Conservation (phyloP, 2,888 invertebrate genomes). For the Danaus chrysippus region DNA sequence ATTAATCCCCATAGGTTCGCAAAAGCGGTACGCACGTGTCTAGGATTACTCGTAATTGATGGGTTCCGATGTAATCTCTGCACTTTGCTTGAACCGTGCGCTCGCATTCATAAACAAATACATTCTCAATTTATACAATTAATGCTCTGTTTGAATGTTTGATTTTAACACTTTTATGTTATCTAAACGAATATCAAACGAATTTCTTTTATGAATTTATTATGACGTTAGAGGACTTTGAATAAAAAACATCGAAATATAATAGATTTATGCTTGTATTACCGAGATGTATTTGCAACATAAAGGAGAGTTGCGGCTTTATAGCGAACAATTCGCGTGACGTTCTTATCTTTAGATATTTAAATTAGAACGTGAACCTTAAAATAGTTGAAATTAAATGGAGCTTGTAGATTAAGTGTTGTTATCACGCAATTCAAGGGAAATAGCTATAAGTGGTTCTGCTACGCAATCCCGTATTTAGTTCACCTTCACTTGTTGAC, state of each 20-base stretch:
- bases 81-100: conserved; percentile 53
- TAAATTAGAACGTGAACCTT: conserved; percentile 49
- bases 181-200: background rate
- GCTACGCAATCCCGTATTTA: conserved; percentile 60
- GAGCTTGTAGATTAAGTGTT: conserved; percentile 73
- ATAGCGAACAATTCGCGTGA: conserved; percentile 64
- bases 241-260: background rate
- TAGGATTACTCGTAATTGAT: conserved; percentile 75
- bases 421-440: conserved; percentile 74
- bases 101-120: conserved; percentile 24
- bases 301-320: conserved; percentile 49
- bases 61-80: conserved; percentile 71
- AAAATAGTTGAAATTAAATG: conserved; percentile 54
- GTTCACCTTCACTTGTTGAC: conserved; percentile 52
- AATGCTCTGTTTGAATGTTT: conserved; percentile 20
- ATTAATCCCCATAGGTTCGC: conserved; percentile 71
- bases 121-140: conserved; percentile 27
- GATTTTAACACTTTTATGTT: conserved; percentile 7
- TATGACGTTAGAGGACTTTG: background rate
- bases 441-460: conserved; percentile 73
- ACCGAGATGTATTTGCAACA: conserved; percentile 53
- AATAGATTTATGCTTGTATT: conserved; percentile 8
- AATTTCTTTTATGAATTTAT: background rate
- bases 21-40: conserved; percentile 65
- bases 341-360: conserved; percentile 69